Percentiles rank a stretch among this genome's conserved stretches.
Conservation (phyloP, 1,140 invertebrate genomes). For the Akabosia matsudoensis region DNA sequence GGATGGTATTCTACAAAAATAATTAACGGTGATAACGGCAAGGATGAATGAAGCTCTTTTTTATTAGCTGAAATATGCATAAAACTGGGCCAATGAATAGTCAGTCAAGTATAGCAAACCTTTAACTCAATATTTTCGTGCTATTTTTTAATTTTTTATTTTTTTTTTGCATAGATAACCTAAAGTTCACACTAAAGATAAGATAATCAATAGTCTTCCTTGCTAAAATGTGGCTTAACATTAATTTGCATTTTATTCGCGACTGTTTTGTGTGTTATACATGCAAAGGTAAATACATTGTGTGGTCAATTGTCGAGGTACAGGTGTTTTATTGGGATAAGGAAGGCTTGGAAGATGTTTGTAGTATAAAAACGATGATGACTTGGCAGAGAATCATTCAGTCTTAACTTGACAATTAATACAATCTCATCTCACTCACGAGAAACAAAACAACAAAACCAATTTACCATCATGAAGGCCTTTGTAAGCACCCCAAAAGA, state of each 20-base stretch:
- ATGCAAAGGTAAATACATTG: no score
- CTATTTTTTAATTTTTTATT: not conserved
- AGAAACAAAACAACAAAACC: not conserved
- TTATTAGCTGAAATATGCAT: not conserved
- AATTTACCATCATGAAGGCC: not conserved
- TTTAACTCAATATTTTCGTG: not conserved
- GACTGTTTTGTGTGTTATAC: no score
- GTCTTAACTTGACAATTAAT: not conserved
- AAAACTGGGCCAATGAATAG: not conserved
- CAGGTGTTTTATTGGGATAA: no score
- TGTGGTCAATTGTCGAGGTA: no score
- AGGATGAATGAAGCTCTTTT: not conserved
- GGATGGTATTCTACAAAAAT: no score
- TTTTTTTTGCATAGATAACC: no score
- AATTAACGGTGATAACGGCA: no score
- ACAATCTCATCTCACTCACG: conserved; percentile 1
- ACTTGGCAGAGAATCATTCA: not conserved
- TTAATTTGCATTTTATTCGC: no score
- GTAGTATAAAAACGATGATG: not conserved
- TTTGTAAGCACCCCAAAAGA: not conserved
- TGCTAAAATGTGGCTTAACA: no score
- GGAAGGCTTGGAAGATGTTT: no score
- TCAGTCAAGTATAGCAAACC: not conserved
- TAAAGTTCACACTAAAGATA: no score
- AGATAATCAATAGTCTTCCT: no score